phyloP scores from a whole-genome alignment of 2,113 vertebrate genomes.

The Ceyx margarethae region DNA sequence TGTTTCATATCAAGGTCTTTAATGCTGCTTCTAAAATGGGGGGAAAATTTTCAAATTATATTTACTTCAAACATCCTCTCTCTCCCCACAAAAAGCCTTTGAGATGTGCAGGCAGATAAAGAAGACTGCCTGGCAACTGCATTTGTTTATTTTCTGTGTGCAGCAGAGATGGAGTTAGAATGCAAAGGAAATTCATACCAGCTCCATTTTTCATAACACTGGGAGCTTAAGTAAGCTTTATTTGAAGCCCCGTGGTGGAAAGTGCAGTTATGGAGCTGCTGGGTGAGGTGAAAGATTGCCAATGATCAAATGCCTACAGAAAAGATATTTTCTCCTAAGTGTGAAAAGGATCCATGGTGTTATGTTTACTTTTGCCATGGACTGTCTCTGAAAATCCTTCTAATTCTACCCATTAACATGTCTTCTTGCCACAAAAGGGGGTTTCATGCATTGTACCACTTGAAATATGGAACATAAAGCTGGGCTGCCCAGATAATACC shows the following conservation, averaged over 20 bases:
- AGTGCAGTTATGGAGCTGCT: neutral
- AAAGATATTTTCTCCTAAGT: neutral
- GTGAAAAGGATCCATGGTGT: neutral
- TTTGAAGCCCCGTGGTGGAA: neutral
- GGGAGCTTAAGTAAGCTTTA: neutral
- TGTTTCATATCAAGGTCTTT: neutral
- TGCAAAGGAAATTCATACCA: neutral
- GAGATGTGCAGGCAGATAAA: neutral
- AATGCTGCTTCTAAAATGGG: constrained; percentile 46
- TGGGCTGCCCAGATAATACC: neutral
- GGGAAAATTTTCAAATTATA: constrained; percentile 36
- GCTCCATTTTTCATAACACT: neutral
- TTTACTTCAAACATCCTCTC: constrained; percentile 34
- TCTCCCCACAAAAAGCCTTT: neutral
- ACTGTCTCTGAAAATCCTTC: neutral
- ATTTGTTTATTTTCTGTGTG: constrained; percentile 3
- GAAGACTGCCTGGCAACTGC: neutral
- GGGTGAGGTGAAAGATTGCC: neutral
- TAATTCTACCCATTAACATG: neutral
- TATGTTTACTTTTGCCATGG: neutral
- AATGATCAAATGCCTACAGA: neutral
- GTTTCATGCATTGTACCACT: neutral
- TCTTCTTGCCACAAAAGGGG: neutral
- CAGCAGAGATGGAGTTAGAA: neutral
- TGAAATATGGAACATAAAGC: neutral